Conservation (phyloP, 2,797 vertebrate species). For the Oreochromis mossambicus region DNA sequence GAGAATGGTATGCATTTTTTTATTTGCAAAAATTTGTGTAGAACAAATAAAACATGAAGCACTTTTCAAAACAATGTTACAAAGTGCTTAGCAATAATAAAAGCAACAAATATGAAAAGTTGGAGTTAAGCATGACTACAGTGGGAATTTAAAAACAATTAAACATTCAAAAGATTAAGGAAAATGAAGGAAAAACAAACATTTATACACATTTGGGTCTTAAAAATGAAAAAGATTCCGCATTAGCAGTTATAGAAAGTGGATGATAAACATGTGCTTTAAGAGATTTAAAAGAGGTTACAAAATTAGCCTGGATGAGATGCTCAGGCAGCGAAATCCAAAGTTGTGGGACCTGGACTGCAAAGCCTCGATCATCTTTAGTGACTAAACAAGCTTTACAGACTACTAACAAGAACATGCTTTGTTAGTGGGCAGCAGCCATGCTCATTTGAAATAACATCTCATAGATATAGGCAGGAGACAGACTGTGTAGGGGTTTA, state of each 20-base stretch:
- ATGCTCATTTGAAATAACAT: neutral
- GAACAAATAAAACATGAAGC: neutral
- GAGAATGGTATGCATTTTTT: neutral
- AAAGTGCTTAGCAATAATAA: neutral
- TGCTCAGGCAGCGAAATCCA: neutral
- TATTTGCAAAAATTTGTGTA: neutral
- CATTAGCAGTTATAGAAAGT: neutral
- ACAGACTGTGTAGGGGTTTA: neutral
- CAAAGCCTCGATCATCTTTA: neutral
- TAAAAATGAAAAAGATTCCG: neutral
- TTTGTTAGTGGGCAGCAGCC: neutral
- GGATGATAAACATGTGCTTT: neutral
- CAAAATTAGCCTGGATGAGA: neutral
- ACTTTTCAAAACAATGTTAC: neutral
- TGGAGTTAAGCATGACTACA: neutral
- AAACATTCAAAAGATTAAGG: neutral
- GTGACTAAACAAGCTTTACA: neutral
- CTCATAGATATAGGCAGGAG: neutral
- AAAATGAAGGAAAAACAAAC: neutral
- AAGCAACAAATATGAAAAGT: neutral
- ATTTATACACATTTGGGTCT: neutral
- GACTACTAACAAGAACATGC: neutral
- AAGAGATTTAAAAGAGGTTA: neutral
- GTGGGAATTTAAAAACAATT: neutral
- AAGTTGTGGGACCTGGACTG: neutral